A percentile compares a stretch with the other conserved stretches of the same genome.
These are phyloP conservation scores for Prionace glauca DNA, from an alignment of 2,797 vertebrate species.

Conservation along the genomic window DNA sequence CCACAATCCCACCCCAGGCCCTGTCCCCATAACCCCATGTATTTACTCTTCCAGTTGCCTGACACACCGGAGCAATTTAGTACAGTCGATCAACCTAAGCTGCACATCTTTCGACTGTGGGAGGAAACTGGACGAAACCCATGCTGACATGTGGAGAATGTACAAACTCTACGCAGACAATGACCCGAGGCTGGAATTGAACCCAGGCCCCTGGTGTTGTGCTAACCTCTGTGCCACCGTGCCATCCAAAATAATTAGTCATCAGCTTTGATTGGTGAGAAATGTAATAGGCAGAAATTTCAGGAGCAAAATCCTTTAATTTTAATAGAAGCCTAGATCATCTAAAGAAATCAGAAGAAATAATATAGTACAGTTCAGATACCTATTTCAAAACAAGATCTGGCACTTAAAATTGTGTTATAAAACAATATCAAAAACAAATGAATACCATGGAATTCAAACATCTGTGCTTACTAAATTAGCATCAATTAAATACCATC, in stretches of 20 bases:
- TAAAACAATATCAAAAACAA: neutral
- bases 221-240: too few relatives aligned
- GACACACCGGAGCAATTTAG: too few relatives aligned
- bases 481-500: neutral
- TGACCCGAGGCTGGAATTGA: too few relatives aligned
- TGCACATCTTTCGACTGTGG: too few relatives aligned
- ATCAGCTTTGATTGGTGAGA: neutral
- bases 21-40: too few relatives aligned
- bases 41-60: too few relatives aligned
- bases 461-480: neutral
- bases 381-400: neutral
- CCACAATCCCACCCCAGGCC: too few relatives aligned
- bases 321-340: neutral
- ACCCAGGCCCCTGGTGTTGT: too few relatives aligned
- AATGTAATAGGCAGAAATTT: neutral
- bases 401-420: neutral
- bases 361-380: neutral
- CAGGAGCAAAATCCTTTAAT: neutral
- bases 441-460: neutral
- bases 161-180: too few relatives aligned
- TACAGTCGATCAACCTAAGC: too few relatives aligned
- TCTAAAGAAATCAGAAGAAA: neutral
- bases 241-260: neutral
- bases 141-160: too few relatives aligned
- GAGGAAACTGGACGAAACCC: too few relatives aligned